A percentile compares a stretch with the other conserved stretches of the same genome.
phyloP scores from a whole-genome alignment of 2,797 vertebrate genomes.

The Smutsia temminckii region DNA sequence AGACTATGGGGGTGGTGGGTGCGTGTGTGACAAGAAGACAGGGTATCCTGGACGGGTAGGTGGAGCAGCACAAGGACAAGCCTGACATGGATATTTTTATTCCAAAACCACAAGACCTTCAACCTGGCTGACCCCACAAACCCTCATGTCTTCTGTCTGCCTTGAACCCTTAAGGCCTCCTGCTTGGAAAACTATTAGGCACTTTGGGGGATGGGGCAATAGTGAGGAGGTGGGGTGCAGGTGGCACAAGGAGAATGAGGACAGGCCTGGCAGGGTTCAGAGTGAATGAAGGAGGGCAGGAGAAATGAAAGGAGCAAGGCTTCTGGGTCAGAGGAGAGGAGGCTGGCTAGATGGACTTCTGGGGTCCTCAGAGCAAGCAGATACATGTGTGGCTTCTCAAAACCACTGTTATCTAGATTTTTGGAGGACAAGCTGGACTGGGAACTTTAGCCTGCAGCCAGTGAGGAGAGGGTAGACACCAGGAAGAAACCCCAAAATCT shows the following conservation, averaged over 20 bases:
- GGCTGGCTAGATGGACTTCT: background rate
- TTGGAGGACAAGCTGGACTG: background rate
- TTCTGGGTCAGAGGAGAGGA: background rate
- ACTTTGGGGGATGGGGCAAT: background rate
- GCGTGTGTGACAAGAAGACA: background rate
- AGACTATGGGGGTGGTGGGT: background rate
- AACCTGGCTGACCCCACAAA: background rate
- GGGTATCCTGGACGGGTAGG: background rate
- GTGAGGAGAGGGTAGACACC: background rate
- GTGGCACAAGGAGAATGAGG: background rate
- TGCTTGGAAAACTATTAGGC: background rate
- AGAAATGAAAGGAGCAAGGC: background rate
- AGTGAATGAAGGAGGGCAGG: background rate
- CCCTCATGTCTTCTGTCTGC: background rate
- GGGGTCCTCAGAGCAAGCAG: background rate
- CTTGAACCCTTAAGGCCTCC: background rate
- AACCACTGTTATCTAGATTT: background rate
- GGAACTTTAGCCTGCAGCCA: background rate
- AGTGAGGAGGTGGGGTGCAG: background rate
- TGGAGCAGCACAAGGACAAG: background rate
- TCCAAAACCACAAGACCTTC: background rate
- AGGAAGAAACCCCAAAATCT: background rate
- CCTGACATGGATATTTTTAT: background rate
- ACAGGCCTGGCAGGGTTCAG: background rate
- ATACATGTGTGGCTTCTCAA: background rate